These are phyloP conservation scores for Typhlichthys eigenmanni DNA, from an alignment of 2,797 vertebrate species.

Conservation along the genomic window DNA sequence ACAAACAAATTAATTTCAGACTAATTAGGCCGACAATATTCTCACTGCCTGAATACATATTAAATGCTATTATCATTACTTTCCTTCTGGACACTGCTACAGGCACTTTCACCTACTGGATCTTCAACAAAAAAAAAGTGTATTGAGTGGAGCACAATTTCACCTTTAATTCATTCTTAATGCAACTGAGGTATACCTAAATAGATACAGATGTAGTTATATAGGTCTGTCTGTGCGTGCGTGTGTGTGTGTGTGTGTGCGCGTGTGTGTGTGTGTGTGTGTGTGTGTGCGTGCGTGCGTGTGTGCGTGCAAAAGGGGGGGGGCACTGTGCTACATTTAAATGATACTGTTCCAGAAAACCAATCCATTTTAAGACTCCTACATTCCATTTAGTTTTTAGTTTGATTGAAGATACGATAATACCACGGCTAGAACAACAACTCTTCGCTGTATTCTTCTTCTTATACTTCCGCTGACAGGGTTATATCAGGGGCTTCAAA, in stretches of 20 bases:
- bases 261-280: slow-evolving; percentile 2
- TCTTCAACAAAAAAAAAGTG: slow-evolving; percentile 1
- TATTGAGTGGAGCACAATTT: slow-evolving; percentile 16
- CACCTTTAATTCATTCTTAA: background rate
- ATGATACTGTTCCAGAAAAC: background rate
- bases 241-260: slow-evolving; percentile 1
- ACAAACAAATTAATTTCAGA: slow-evolving; percentile 61
- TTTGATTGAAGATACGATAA: slow-evolving; percentile 35
- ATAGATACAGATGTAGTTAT: background rate
- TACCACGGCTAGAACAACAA: slow-evolving; percentile 1
- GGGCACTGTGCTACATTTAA: slow-evolving; percentile 14
- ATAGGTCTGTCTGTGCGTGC: slow-evolving; percentile 1
- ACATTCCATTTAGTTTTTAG: slow-evolving; percentile 11
- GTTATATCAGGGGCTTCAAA: slow-evolving; percentile 28
- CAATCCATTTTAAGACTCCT: background rate
- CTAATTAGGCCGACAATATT: slow-evolving; percentile 61
- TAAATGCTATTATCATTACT: slow-evolving; percentile 52
- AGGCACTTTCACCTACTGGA: slow-evolving; percentile 43
- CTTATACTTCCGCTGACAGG: background rate
- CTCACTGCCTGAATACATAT: slow-evolving; percentile 52
- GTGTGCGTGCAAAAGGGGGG: slow-evolving; percentile 2
- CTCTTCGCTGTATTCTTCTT: too few relatives aligned
- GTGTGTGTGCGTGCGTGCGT: slow-evolving; percentile 3
- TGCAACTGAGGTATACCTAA: background rate
- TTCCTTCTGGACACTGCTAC: slow-evolving; percentile 43